Conservation (phyloP, 2,113 vertebrate genomes). For the Antechinus stuartii region DNA sequence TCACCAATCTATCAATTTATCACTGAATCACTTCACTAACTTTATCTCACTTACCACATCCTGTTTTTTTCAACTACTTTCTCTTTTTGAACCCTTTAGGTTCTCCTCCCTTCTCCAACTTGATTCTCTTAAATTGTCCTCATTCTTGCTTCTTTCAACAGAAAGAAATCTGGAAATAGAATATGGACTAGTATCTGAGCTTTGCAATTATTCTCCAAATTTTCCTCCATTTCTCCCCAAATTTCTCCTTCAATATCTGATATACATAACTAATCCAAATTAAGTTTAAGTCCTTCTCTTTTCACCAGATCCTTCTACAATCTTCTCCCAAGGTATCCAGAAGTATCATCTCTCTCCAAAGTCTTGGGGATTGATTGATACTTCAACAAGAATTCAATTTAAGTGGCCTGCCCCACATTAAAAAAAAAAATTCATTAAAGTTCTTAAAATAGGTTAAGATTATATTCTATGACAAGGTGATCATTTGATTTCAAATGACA, state of each 20-base stretch:
- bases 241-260: neutral
- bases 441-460: neutral
- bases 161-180: neutral
- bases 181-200: neutral
- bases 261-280: neutral
- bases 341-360: neutral
- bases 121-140: neutral
- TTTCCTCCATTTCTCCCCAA: neutral
- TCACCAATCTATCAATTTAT: neutral
- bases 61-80: neutral
- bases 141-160: neutral
- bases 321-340: neutral
- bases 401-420: neutral
- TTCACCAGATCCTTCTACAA: neutral
- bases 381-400: neutral
- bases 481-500: neutral
- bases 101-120: neutral
- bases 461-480: neutral
- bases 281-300: neutral
- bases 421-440: slow-evolving; percentile 1
- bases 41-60: neutral
- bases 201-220: neutral
- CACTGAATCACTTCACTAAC: neutral
- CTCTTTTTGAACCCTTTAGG: neutral
- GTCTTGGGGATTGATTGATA: neutral